Conservation (phyloP, 2,797 vertebrate species). For the Micromesistius poutassou region DNA sequence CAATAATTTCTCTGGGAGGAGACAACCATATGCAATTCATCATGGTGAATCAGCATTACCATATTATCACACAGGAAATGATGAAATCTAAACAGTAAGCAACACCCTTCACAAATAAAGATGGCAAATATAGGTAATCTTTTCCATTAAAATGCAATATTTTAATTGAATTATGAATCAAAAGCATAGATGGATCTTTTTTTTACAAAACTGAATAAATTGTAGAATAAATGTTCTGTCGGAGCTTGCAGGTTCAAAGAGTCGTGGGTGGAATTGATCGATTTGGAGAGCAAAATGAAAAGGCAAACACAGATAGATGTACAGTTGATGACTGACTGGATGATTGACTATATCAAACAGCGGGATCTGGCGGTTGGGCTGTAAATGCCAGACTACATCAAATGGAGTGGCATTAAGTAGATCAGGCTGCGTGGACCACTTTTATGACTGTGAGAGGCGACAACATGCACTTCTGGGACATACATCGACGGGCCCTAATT, state of each 20-base stretch:
- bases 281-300: neutral
- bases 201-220: too few relatives aligned
- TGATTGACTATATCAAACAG: too few relatives aligned
- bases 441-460: too few relatives aligned
- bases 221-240: too few relatives aligned
- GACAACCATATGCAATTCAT: slow-evolving; percentile 34
- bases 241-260: too few relatives aligned
- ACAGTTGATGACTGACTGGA: neutral
- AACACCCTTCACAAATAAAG: slow-evolving; percentile 13
- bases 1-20: slow-evolving; percentile 39
- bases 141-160: slow-evolving; percentile 6
- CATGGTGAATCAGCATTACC: slow-evolving; percentile 27
- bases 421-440: too few relatives aligned
- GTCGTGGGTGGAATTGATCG: neutral
- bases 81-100: slow-evolving; percentile 9
- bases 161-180: neutral
- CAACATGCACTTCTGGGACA: too few relatives aligned
- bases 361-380: too few relatives aligned
- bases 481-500: too few relatives aligned
- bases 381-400: too few relatives aligned
- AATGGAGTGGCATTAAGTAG: neutral
- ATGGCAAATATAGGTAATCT: neutral
- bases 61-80: slow-evolving; percentile 12
- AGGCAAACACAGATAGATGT: neutral
- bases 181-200: neutral